phyloP scores from a whole-genome alignment of 2,888 invertebrate species.

The Magallana nippona region DNA sequence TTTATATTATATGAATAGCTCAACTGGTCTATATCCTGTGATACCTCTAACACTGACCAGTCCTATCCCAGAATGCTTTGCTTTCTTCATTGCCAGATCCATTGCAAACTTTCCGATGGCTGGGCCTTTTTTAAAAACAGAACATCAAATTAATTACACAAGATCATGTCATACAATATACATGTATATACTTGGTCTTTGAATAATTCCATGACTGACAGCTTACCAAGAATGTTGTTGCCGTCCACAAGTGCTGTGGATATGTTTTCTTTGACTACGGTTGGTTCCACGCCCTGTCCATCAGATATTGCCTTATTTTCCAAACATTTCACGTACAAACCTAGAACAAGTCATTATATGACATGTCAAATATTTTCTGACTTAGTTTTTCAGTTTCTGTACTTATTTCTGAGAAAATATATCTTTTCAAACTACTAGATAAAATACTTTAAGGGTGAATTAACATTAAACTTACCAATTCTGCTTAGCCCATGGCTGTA shows the following conservation, averaged over 20 bases:
- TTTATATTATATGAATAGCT: no score
- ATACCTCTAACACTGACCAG: constrained; percentile 89
- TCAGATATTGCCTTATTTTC: constrained; percentile 81
- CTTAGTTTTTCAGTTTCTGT: no score
- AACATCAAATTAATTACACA: background rate
- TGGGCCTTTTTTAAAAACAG: constrained; percentile 59
- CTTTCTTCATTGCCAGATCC: constrained; percentile 89
- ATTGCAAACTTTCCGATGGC: constrained; percentile 80
- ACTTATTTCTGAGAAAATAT: no score
- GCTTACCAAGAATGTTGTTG: constrained; percentile 87
- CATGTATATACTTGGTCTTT: no score
- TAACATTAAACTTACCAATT: constrained; percentile 84
- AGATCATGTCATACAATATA: no score
- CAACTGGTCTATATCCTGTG: background rate
- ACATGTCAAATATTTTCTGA: no score
- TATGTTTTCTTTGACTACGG: constrained; percentile 85
- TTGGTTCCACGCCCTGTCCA: constrained; percentile 83
- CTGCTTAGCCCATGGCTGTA: constrained; percentile 93
- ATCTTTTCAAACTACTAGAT: no score
- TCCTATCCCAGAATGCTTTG: constrained; percentile 88
- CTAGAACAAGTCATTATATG: background rate
- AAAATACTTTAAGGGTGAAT: no score
- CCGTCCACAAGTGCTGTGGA: constrained; percentile 87
- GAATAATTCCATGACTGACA: background rate
- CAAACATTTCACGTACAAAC: constrained; percentile 84